Evolutionary conservation across 2,888 invertebrate species (phyloP), one percentile per base, ranked within the genome.

Genomic region (Hemaris fuciformis): DNA sequence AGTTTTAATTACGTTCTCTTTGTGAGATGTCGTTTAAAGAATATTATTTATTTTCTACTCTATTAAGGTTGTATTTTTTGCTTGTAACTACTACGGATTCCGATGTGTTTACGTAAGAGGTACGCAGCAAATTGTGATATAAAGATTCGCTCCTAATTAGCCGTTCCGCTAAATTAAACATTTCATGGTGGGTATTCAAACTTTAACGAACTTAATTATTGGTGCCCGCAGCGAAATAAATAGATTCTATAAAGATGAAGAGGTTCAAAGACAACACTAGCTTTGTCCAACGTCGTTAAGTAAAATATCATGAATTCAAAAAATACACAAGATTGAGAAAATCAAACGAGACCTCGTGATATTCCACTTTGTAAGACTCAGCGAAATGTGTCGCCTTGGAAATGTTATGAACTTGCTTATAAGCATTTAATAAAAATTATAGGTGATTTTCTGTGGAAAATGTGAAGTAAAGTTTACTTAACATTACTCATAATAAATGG

Each of bases 151-250:
- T 31, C 31, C 4, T 22, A 8, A 22, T 20, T 45, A 23, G 1
- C 31, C 20, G 53, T 53, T 53, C 53, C 53, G 53, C 53, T 53
- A 18, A 31, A 53, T 53, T 53, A 53, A 27, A 53, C 27, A 31
- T 53, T 53, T 53, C 27, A 27, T 53, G 53, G 53, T 53, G 31
- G 53, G 31, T 27, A 53, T 18, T 18, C 27, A 53, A 27, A 18
- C 18, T 27, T 31, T 53, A 53, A 53, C 53, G 27, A 53, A 31
- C 53, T 53, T 31, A 27, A 10, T 31, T 8, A 53, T 27, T 8
- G 27, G 18, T 27, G 18, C 18, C 13, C 10, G 13, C 13, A 34
- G 10, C 38, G 4, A n/a, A n/a, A n/a, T n/a, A n/a, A n/a, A n/a
- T n/a, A n/a, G n/a, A n/a, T n/a, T n/a, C n/a, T n/a, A n/a, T n/a